These are phyloP conservation scores for Rhinichthys osculus DNA, from an alignment of 2,797 vertebrate genomes.

Conservation along the genomic window DNA sequence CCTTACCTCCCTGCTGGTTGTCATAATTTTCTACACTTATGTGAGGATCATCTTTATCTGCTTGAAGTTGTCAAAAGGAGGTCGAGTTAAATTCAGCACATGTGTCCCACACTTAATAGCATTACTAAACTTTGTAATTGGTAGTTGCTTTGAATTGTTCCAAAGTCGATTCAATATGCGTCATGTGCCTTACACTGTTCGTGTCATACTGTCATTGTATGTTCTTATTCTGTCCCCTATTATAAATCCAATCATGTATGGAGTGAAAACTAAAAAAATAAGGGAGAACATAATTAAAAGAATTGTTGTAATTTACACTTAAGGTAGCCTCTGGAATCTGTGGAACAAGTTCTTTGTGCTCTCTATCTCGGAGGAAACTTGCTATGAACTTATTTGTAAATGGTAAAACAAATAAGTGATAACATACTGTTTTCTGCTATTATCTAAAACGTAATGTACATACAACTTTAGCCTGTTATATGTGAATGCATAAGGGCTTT, in stretches of 20 bases:
- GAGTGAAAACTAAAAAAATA: constrained; percentile 49
- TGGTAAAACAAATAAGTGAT: neutral
- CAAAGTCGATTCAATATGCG: constrained; percentile 50
- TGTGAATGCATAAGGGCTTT: neutral
- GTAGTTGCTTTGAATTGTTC: constrained; percentile 47
- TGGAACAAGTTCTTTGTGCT: neutral
- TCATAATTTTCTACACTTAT: constrained; percentile 54
- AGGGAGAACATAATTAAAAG: constrained; percentile 25
- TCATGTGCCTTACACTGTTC: constrained; percentile 34
- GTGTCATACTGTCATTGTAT: constrained; percentile 48
- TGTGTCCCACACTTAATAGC: constrained; percentile 59
- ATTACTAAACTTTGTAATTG: constrained; percentile 45
- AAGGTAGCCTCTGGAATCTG: neutral
- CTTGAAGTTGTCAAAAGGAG: constrained; percentile 32
- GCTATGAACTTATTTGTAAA: neutral
- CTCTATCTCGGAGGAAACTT: neutral
- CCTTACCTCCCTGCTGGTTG: constrained; percentile 22
- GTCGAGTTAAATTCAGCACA: constrained; percentile 47
- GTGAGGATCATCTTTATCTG: constrained; percentile 50
- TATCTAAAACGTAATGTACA: neutral
- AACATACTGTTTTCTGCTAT: neutral
- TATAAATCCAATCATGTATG: constrained; percentile 58
- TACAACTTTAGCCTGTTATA: neutral
- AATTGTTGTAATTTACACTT: neutral
- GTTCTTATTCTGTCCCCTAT: constrained; percentile 57